phyloP scores from a whole-genome alignment of 1,140 invertebrate species.

The Solenopsis invicta region DNA sequence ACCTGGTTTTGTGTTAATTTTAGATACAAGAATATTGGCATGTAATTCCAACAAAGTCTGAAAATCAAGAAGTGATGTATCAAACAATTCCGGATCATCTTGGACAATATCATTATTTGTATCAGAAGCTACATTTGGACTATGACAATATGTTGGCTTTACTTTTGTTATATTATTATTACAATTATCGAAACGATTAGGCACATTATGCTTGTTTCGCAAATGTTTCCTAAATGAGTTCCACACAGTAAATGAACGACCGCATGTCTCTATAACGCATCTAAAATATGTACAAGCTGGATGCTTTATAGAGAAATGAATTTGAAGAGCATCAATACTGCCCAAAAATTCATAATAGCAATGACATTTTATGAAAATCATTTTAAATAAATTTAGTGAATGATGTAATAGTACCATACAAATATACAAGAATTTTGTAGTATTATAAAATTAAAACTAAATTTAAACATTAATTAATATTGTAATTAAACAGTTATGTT shows the following conservation, averaged over 20 bases:
- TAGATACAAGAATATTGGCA: background rate
- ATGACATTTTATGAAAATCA: too few relatives aligned
- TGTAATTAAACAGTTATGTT: too few relatives aligned
- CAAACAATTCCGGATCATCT: background rate
- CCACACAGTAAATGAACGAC: background rate
- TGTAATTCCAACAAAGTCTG: background rate
- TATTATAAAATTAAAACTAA: too few relatives aligned
- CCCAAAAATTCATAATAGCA: too few relatives aligned
- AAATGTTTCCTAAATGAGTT: slow-evolving; percentile 1
- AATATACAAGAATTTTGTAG: too few relatives aligned
- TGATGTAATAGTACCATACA: too few relatives aligned
- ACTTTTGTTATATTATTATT: background rate
- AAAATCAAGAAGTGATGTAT: background rate
- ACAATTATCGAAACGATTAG: background rate
- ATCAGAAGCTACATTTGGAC: background rate
- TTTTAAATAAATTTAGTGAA: too few relatives aligned
- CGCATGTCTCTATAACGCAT: background rate
- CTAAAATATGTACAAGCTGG: background rate
- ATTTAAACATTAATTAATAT: too few relatives aligned
- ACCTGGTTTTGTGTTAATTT: background rate
- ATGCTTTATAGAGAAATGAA: too few relatives aligned
- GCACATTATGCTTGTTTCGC: background rate
- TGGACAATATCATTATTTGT: background rate
- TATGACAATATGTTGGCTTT: background rate
- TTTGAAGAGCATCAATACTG: too few relatives aligned